phyloP scores from a whole-genome alignment of 2,888 invertebrate species.

The Odontocolon sp. region DNA sequence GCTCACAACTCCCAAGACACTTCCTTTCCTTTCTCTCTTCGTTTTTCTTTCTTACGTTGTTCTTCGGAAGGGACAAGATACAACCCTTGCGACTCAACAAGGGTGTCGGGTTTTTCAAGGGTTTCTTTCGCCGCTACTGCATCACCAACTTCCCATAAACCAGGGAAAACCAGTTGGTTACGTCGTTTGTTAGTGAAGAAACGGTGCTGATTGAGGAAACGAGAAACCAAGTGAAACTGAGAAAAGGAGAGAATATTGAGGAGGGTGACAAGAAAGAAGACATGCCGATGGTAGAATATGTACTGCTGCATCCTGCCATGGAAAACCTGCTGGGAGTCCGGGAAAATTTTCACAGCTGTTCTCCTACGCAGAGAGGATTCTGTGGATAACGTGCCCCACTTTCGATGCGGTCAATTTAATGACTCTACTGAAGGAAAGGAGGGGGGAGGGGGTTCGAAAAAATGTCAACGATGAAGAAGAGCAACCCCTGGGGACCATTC shows the following conservation, averaged over 20 bases:
- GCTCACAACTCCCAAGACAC: slow-evolving; percentile 56
- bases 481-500: slow-evolving; percentile 5
- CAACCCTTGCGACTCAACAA: slow-evolving; percentile 65
- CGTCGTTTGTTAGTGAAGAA: slow-evolving; percentile 40
- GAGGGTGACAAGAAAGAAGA: slow-evolving; percentile 32
- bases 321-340: not conserved
- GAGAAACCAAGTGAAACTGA: slow-evolving; percentile 14
- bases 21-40: slow-evolving; percentile 36
- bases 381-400: slow-evolving; percentile 18
- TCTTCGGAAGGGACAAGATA: slow-evolving; percentile 63
- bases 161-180: slow-evolving; percentile 43
- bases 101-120: slow-evolving; percentile 75
- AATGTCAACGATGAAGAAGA: not conserved
- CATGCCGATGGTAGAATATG: slow-evolving; percentile 1
- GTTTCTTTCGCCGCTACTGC: slow-evolving; percentile 62
- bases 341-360: slow-evolving; percentile 69
- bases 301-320: slow-evolving; percentile 14
- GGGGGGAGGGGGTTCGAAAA: not conserved
- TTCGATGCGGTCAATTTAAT: slow-evolving; percentile 67
- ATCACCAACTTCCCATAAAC: slow-evolving; percentile 20
- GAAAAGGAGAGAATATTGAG: not conserved
- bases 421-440: no score
- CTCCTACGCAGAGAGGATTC: not conserved
- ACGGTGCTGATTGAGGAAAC: slow-evolving; percentile 44
- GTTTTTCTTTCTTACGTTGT: not conserved